Conservation (phyloP, 2,797 vertebrate genomes). For the Ispidina lecontei region DNA sequence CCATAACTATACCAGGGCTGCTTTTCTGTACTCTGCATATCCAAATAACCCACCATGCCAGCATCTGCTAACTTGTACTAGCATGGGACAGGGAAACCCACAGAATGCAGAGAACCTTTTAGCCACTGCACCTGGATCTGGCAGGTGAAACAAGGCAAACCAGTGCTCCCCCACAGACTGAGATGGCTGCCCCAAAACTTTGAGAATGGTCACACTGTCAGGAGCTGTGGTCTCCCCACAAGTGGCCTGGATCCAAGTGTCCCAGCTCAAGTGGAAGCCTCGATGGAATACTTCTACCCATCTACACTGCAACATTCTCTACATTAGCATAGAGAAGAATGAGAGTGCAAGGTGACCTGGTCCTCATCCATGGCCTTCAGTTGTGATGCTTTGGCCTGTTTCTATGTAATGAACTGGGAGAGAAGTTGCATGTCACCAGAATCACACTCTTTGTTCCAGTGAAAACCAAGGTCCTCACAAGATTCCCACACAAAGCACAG, state of each 20-base stretch:
- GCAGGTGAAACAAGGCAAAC: not conserved
- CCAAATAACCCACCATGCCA: not conserved
- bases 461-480: not conserved
- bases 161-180: not conserved
- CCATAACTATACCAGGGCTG: not conserved
- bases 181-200: not conserved
- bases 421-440: not conserved
- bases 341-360: not conserved
- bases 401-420: not conserved
- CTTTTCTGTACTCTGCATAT: not conserved
- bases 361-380: not conserved
- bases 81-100: not conserved
- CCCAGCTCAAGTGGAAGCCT: not conserved
- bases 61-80: not conserved
- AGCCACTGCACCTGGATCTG: not conserved
- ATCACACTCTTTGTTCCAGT: accelerated
- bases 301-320: not conserved
- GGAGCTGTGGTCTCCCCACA: not conserved
- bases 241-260: not conserved
- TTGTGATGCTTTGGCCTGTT: not conserved
- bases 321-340: accelerated
- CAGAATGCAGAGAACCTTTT: not conserved
- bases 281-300: not conserved
- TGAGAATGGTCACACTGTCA: not conserved
- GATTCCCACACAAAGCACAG: not conserved